Evolutionary conservation across 1,140 invertebrate genomes (phyloP), one percentile per base, ranked within the genome.

Genomic region (Trachelipus rathkii): DNA sequence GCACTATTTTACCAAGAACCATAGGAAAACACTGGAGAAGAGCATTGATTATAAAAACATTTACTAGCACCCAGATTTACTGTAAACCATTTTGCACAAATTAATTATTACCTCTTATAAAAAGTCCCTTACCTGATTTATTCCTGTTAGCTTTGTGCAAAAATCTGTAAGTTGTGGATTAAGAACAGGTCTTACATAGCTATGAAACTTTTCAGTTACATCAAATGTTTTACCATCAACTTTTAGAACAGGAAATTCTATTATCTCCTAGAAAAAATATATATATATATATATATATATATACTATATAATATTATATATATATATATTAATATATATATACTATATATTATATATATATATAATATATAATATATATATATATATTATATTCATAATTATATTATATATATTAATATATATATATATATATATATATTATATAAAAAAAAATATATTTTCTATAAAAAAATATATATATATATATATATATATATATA

Each of bases 161-260:
- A 89, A 91, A 0, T 84, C 60, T 8, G 87, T 87, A 15, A 91
- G 80, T 4, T 83, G 72, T 21, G 86, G 86, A 83, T 89, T 83
- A 0, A 87, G 74, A 53, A 78, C 82, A 23, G 90, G 90, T 75
- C 86, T 85, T 1, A 91, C 85, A 84, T 90, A 91, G 15, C 87
- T 83, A 78, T 91, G 89, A 83, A 91, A 91, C 21, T 78, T 78
- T 46, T 87, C 84, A 75, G 88, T 87, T 15, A 88, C 80, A 77
- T 87, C 46, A 83, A 89, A 87, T 71, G 87, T 87, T 66, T 82
- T 82, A 0, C 86, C 85, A 78, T 88, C 88, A 0, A 91, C 75
- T 76, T 87, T 89, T 3, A 89, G 76, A 69, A 89, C 89, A 3
- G 90, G 90, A 82, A 91, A 89, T 83, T 91, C 90, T 70, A 91